These are phyloP conservation scores for Penaeus chinensis DNA, from an alignment of 1,140 invertebrate species.

Conservation along the genomic window DNA sequence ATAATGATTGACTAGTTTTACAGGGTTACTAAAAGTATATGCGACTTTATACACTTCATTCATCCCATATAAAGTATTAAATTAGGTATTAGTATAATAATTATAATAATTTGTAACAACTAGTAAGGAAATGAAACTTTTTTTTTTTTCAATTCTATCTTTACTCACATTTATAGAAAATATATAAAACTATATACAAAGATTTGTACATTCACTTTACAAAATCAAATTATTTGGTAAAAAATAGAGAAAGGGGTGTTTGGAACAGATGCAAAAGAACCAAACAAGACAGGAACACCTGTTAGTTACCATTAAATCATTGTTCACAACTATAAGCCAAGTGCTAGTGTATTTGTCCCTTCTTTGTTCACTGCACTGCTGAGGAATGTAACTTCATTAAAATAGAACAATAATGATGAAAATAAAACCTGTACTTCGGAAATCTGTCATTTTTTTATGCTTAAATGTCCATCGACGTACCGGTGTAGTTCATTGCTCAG, in stretches of 20 bases:
- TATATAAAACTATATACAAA: constrained; percentile 62
- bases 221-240: constrained; percentile 53
- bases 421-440: not conserved
- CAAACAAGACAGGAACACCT: not conserved
- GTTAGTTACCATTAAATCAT: constrained; percentile 15
- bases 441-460: not conserved
- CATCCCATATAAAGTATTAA: too few relatives aligned
- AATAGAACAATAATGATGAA: not conserved
- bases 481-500: not conserved
- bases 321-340: constrained; percentile 12
- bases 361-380: not conserved
- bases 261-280: too few relatives aligned
- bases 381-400: not conserved
- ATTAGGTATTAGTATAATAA: too few relatives aligned
- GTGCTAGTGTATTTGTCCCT: not conserved
- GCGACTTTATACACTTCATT: too few relatives aligned
- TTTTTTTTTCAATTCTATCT: constrained; percentile 44
- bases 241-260: constrained; percentile 34
- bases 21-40: too few relatives aligned
- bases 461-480: too few relatives aligned
- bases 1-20: too few relatives aligned
- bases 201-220: constrained; percentile 60
- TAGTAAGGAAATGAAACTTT: not conserved
- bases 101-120: not conserved
- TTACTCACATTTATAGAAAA: constrained; percentile 62